Evolutionary conservation across 2,888 invertebrate species (phyloP), one percentile per base, ranked within the genome.

Genomic region (Choristoneura rosaceana): DNA sequence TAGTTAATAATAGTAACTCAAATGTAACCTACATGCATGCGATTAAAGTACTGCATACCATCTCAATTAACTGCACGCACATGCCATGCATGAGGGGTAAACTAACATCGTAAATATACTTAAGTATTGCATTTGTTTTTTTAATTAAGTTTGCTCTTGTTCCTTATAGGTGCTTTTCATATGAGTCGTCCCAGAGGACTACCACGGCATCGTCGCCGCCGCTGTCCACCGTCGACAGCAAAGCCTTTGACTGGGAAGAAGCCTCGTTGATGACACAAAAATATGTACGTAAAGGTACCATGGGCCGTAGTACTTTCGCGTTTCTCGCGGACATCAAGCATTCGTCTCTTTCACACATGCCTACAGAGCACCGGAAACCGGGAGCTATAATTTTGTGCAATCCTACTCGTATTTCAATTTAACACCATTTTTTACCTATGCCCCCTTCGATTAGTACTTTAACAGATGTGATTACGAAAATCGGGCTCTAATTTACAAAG

Each of bases 91-190:
- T 69, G 69, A 59, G 61, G 50, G 52, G 62, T 33, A 41, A 41
- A 14, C 41, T 47, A 10, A 15, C 47, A 3, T 47, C 7, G 0
- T 12, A 58, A 14, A 8, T 58, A n/a, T 41, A 45, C 52, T 15
- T 15, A 17, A 15, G 52, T 52, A 47, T 25, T 2, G 9, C 7
- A 25, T 25, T 12, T 15, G 8, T 61, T 67, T n/a, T 15, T 9
- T 43, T 38, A 3, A 12, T 55, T 1, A 73, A 58, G 14, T 50
- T n/a, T 52, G 9, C 33, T 60, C 2, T 58, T 66, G 9, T 74
- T 67, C 77, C 60, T 74, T 89, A 69, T 85, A 97, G 97, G 95
- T 97, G 96, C 84, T 95, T 96, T 80, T 97, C 97, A 1, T 96
- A 97, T 80, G 97, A 97, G 82, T 96, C 96, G 60, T 93, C 95